Percentiles rank a stretch among this genome's conserved stretches.
Conservation (phyloP, 37 sponge, comb jelly and placozoan species). For the Tethya wilhelma region DNA sequence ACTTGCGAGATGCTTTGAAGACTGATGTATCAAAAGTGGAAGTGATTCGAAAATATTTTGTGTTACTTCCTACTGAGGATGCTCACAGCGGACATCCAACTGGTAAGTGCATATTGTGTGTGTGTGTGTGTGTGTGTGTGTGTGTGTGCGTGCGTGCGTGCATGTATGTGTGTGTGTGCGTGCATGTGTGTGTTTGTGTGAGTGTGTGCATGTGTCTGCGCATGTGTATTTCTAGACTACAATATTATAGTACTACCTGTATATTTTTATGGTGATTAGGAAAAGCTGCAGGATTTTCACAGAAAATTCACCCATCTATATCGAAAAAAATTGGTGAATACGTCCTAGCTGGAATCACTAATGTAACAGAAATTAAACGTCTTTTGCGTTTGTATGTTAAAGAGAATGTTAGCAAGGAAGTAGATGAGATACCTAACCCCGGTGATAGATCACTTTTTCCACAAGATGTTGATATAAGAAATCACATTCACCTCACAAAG, state of each 20-base stretch:
- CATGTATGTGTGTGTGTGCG: no score
- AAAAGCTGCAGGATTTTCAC: slow-evolving; percentile 40
- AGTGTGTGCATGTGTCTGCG: no score
- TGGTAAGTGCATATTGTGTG: background rate
- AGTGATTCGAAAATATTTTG: slow-evolving; percentile 13
- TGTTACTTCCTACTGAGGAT: slow-evolving; percentile 22
- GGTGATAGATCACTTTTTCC: slow-evolving; percentile 6
- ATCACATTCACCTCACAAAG: slow-evolving; percentile 40
- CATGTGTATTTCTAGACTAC: no score
- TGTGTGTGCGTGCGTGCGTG: no score
- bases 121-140: no score
- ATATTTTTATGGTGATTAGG: no score
- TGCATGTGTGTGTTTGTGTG: no score
- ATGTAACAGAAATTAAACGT: background rate
- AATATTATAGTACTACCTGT: no score
- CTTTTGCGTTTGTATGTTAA: background rate
- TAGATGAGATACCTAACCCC: background rate
- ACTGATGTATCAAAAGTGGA: no score
- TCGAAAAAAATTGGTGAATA: slow-evolving; percentile 16
- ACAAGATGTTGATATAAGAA: slow-evolving; percentile 16
- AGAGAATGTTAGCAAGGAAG: background rate
- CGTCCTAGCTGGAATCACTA: slow-evolving; percentile 15
- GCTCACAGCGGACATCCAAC: slow-evolving; percentile 38
- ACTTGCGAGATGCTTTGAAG: background rate
- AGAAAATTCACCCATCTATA: slow-evolving; percentile 19